A percentile compares a stretch with the other conserved stretches of the same genome.
Conservation (phyloP, 2,797 vertebrate species). For the Pipistrellus nathusii region DNA sequence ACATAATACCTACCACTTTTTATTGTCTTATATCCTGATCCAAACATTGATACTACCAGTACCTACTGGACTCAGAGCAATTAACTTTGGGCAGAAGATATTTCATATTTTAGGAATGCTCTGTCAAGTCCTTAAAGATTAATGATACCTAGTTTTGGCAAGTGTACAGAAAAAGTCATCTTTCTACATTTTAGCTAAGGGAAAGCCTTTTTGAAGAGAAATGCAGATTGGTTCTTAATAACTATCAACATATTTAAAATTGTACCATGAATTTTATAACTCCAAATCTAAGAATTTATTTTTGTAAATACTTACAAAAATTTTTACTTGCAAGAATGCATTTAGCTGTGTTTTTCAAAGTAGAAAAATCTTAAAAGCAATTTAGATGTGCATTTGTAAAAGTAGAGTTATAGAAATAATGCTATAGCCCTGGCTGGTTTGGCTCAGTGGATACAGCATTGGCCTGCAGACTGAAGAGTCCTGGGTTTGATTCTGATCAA, state of each 20-base stretch:
- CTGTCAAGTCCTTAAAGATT: neutral
- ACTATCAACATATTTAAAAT: neutral
- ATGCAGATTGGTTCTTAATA: constrained; percentile 6
- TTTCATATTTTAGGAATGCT: constrained; percentile 9
- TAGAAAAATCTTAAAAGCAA: constrained; percentile 1
- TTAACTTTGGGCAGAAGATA: neutral
- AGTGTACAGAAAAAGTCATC: neutral
- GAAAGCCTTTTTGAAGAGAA: neutral
- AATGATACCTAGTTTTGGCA: neutral
- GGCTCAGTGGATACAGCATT: too few relatives aligned
- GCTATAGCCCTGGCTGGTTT: neutral
- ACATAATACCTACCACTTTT: neutral
- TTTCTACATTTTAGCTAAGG: constrained; percentile 22
- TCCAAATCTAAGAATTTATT: neutral
- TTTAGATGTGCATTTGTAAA: neutral
- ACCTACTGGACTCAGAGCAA: neutral
- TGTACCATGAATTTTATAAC: neutral
- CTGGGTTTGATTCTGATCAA: too few relatives aligned
- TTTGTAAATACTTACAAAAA: constrained; percentile 21
- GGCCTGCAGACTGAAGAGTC: too few relatives aligned
- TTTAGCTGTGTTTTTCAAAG: neutral
- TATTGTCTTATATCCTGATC: neutral
- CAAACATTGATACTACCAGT: neutral
- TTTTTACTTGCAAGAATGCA: neutral
- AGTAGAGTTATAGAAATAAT: neutral